Evolutionary conservation across 2,888 invertebrate species (phyloP).

Genomic region (Drosophila subsilvestris): DNA sequence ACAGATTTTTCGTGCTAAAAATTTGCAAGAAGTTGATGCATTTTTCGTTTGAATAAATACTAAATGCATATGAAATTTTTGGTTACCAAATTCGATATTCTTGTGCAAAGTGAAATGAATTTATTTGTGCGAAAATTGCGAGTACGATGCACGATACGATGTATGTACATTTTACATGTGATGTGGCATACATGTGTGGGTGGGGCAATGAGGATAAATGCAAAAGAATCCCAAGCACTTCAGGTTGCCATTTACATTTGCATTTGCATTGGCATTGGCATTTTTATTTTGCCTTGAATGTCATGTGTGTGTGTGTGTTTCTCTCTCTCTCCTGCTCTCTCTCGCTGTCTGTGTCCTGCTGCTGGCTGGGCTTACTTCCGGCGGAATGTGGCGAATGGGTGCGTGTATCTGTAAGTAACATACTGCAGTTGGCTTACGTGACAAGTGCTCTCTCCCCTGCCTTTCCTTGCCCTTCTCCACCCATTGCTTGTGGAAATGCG

Average conservation of each 20-base stretch:
- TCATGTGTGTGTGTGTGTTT: constrained; percentile 11
- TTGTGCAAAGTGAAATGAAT: constrained; percentile 31
- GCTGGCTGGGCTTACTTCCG: constrained; percentile 3
- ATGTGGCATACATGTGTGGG: constrained; percentile 36
- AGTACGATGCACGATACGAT: neutral
- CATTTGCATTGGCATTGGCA: constrained; percentile 50
- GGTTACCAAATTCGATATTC: neutral
- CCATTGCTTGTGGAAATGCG: constrained; percentile 55
- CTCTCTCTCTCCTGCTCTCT: neutral
- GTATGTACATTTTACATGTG: too few species aligned
- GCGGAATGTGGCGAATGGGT: neutral
- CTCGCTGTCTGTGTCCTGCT: constrained; percentile 1
- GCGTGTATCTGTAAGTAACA: constrained; percentile 9
- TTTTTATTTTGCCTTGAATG: constrained; percentile 58
- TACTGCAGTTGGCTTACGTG: constrained; percentile 63
- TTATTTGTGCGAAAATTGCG: constrained; percentile 31
- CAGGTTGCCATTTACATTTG: constrained; percentile 40
- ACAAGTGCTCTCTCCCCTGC: constrained; percentile 8
- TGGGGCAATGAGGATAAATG: constrained; percentile 55
- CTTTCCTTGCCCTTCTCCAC: neutral
- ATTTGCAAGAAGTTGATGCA: neutral
- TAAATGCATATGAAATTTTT: neutral
- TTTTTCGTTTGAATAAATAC: neutral
- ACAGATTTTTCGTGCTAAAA: neutral
- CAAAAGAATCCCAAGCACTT: constrained; percentile 27